Evolutionary conservation across 1,140 invertebrate genomes (phyloP), one percentile per base, ranked within the genome.

Genomic region (Helicoverpa armigera): DNA sequence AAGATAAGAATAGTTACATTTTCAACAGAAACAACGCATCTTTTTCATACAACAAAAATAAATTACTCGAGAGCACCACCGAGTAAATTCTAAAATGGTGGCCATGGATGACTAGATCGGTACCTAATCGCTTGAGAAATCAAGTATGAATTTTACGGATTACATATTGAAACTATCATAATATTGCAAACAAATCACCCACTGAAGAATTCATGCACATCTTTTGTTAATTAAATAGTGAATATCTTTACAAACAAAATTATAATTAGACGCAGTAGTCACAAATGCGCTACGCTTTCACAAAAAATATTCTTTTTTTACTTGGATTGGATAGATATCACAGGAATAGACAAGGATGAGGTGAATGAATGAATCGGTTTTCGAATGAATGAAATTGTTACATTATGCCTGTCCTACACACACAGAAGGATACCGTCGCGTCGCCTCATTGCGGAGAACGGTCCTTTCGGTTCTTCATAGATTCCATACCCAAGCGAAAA

Each of bases 171-270:
- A 79, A 83, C 31, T 82, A 80, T 80, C 74, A 81, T 82, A 87
- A 86, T 85, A 86, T 85, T 82, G 75, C 75, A 85, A 86, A 86
- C 78, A 83, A 88, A 85, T 87, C 89, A 94, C 93, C 91, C 92
- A 94, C 92, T 94, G 89, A 92, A 92, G 91, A 93, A 85, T 92
- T 92, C 90, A 94, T 94, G 90, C 89, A 94, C 93, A 94, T 94
- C 85, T 91, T 94, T 93, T 90, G 77, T 84, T 87, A 85, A 85
- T 88, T 89, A 87, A 85, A 86, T 88, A 51, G 61, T 79, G 75
- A 78, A 86, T 86, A 85, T 90, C 80, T 81, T 85, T 83, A 85
- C 82, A 87, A 90, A 86, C 80, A 86, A 90, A 83, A 79, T 82
- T 84, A 80, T 87, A 89, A 84, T 91, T 86, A 90, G 82, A 94